phyloP scores from a whole-genome alignment of 2,113 vertebrate species.

The Pandion haliaetus region DNA sequence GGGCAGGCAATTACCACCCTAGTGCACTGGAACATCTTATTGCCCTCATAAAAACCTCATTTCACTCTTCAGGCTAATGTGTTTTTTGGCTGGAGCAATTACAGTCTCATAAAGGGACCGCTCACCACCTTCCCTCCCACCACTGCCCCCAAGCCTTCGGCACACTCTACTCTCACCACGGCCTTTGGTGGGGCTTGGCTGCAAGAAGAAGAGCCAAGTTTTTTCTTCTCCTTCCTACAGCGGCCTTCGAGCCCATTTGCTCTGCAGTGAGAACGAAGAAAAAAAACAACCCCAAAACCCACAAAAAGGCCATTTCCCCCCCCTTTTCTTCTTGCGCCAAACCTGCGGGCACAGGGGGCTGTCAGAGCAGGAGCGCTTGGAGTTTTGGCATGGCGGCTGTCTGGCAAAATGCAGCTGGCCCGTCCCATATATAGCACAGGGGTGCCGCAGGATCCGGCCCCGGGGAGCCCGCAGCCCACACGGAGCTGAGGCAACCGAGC shows the following conservation, averaged over 20 bases:
- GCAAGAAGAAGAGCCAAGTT: not conserved
- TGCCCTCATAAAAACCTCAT: not conserved
- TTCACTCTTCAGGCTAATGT: not conserved
- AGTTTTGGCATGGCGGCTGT: not conserved
- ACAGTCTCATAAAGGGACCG: not conserved
- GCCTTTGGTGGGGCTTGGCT: not conserved
- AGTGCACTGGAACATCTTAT: fast-evolving
- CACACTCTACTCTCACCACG: fast-evolving
- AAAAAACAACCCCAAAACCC: not conserved
- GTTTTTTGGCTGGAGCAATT: not conserved
- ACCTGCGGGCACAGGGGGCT: fast-evolving
- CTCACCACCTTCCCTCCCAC: not conserved
- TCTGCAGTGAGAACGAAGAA: not conserved
- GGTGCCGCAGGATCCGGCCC: not conserved
- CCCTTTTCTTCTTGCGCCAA: not conserved
- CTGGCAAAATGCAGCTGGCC: not conserved
- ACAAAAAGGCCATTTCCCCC: fast-evolving
- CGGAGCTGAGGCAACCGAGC: not conserved
- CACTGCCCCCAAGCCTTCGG: not conserved
- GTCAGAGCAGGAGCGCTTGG: not conserved
- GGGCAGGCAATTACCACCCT: not conserved
- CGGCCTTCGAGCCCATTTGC: not conserved
- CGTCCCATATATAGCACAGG: fast-evolving
- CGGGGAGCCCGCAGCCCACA: not conserved
- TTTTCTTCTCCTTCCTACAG: not conserved